Evolutionary conservation across 2,888 invertebrate species (phyloP).

Genomic region (Chrysolina oricalcia): DNA sequence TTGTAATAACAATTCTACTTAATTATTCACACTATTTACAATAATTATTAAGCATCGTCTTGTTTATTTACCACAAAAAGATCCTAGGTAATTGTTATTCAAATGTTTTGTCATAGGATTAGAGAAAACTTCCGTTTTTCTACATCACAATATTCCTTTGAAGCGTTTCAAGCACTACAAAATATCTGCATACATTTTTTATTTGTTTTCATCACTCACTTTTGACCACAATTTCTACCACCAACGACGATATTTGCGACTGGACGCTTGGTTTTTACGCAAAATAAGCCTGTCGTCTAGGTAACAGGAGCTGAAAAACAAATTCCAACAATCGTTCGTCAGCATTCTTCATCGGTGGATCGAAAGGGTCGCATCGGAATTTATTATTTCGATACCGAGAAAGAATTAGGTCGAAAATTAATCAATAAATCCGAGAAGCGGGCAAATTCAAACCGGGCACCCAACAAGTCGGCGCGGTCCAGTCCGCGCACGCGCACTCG

Average conservation of each 20-base stretch:
- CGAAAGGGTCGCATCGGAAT: slow-evolving; percentile 21
- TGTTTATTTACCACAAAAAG: too few relatives aligned
- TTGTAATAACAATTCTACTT: too few relatives aligned
- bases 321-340: background rate
- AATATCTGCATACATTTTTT: background rate
- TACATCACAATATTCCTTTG: background rate
- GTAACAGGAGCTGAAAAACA: slow-evolving; percentile 1
- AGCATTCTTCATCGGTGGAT: background rate
- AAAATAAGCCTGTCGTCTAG: slow-evolving; percentile 1
- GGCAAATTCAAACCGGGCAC: slow-evolving; percentile 52
- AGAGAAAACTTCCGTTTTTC: too few relatives aligned
- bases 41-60: too few relatives aligned
- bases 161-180: background rate
- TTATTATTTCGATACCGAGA: slow-evolving; percentile 46
- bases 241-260: background rate
- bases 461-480: slow-evolving; percentile 58
- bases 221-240: background rate
- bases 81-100: too few relatives aligned
- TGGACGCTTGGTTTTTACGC: background rate
- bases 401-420: slow-evolving; percentile 65
- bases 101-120: too few relatives aligned
- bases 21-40: too few relatives aligned
- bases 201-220: background rate
- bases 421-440: slow-evolving; percentile 54
- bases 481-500: slow-evolving; percentile 58